A percentile compares a stretch with the other conserved stretches of the same genome.
phyloP scores from a whole-genome alignment of 2,797 vertebrate genomes.

The Trichosurus vulpecula region DNA sequence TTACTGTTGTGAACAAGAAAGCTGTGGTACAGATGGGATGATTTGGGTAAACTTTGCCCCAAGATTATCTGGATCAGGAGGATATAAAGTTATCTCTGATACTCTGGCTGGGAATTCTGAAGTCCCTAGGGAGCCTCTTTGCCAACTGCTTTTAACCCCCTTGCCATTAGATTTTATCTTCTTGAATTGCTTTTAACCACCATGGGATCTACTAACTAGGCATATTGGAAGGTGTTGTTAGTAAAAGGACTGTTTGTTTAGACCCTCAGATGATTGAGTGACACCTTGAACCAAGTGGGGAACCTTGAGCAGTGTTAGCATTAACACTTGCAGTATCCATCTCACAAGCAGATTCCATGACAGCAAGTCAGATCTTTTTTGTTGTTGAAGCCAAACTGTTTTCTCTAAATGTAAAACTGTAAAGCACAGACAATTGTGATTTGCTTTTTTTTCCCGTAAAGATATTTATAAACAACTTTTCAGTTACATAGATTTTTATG shows the following conservation, averaged over 20 bases:
- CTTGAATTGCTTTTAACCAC: not conserved
- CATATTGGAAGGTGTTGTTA: not conserved
- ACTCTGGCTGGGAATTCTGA: not conserved
- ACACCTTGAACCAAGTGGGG: not conserved
- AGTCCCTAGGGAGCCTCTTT: not conserved
- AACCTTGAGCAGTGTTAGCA: not conserved
- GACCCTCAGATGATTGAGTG: not conserved
- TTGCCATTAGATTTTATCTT: not conserved
- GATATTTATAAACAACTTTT: slow-evolving; percentile 16
- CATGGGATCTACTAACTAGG: not conserved
- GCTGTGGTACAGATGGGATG: not conserved
- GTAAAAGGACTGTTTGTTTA: not conserved
- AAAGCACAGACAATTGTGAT: slow-evolving; percentile 21
- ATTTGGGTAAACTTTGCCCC: not conserved
- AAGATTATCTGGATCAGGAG: not conserved
- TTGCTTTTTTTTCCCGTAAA: slow-evolving; percentile 37
- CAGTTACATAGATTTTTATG: slow-evolving; percentile 10
- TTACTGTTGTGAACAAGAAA: not conserved
- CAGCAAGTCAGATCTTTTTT: not conserved
- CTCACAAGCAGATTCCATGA: not conserved
- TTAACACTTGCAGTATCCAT: not conserved
- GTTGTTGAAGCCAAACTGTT: not conserved
- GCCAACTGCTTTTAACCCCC: not conserved
- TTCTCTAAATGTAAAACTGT: slow-evolving; percentile 16
- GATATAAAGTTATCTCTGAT: not conserved